phyloP scores from a whole-genome alignment of 2,797 vertebrate genomes.

The Gymnodraco acuticeps region DNA sequence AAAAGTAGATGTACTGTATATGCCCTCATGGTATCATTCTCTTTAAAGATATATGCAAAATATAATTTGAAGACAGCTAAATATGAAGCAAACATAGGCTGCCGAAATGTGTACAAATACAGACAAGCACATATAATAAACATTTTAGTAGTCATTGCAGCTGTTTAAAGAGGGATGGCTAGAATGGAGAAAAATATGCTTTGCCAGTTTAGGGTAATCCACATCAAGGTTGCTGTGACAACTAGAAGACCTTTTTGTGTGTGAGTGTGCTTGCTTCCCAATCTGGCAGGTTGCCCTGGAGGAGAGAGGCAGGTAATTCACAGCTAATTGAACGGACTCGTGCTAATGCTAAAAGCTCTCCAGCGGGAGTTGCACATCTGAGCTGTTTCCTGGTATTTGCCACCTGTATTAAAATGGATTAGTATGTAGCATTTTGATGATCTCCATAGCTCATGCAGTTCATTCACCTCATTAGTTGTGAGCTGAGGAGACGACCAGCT shows the following conservation, averaged over 20 bases:
- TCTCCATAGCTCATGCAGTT: constrained; percentile 37
- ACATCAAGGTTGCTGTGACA: constrained; percentile 9
- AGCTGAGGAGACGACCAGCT: constrained; percentile 3
- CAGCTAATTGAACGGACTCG: constrained; percentile 45
- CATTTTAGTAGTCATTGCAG: constrained; percentile 26
- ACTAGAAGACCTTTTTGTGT: constrained; percentile 8
- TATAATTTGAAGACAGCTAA: constrained; percentile 14
- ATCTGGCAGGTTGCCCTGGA: constrained; percentile 14
- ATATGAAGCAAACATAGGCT: not conserved
- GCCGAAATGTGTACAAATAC: not conserved
- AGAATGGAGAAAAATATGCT: constrained; percentile 6
- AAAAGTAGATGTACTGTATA: not conserved
- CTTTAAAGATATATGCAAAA: not conserved
- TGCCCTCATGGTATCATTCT: not conserved
- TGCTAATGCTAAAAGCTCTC: constrained; percentile 48
- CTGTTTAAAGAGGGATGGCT: not conserved
- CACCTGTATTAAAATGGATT: constrained; percentile 36
- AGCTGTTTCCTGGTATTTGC: constrained; percentile 30
- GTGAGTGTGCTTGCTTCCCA: constrained; percentile 26
- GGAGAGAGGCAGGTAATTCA: constrained; percentile 21
- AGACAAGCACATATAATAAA: constrained; percentile 27
- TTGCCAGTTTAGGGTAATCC: not conserved
- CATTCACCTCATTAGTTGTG: constrained; percentile 35
- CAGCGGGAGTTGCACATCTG: constrained; percentile 26
- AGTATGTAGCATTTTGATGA: constrained; percentile 25